These are phyloP conservation scores for Teleiodes luculella DNA, from an alignment of 2,888 invertebrate species.

Conservation along the genomic window DNA sequence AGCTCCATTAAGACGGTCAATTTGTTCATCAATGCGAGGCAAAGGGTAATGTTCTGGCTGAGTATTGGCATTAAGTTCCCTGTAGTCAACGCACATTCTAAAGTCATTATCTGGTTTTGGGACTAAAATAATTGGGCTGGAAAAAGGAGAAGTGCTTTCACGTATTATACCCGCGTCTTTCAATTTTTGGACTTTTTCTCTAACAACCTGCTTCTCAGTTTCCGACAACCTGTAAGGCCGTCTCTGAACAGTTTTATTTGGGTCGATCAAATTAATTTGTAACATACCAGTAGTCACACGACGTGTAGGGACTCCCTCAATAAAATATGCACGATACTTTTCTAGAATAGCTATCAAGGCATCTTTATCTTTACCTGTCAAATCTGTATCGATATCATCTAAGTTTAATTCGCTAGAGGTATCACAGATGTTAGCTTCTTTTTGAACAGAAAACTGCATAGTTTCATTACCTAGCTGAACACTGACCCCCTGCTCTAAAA, in stretches of 20 bases:
- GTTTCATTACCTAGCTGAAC: neutral
- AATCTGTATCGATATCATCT: neutral
- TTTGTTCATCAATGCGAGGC: slow-evolving; percentile 13
- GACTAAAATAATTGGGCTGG: neutral
- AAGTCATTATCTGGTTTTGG: neutral
- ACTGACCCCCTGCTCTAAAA: neutral
- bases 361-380: neutral
- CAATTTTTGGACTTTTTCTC: neutral
- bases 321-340: neutral
- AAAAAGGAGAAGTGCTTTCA: slow-evolving; percentile 7
- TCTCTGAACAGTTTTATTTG: neutral
- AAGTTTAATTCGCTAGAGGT: neutral
- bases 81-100: slow-evolving; percentile 1
- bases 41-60: slow-evolving; percentile 12
- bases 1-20: slow-evolving; percentile 9
- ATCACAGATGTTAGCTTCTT: neutral
- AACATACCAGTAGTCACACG: neutral
- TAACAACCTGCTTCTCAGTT: neutral
- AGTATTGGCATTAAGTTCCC: neutral
- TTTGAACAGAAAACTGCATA: neutral
- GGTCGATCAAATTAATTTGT: slow-evolving; percentile 4
- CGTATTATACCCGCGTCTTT: slow-evolving; percentile 1
- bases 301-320: neutral
- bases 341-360: neutral
- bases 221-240: neutral